phyloP scores from a whole-genome alignment of 35 echinoderm and acorn worm genomes.

The Strongylocentrotus purpuratus region DNA sequence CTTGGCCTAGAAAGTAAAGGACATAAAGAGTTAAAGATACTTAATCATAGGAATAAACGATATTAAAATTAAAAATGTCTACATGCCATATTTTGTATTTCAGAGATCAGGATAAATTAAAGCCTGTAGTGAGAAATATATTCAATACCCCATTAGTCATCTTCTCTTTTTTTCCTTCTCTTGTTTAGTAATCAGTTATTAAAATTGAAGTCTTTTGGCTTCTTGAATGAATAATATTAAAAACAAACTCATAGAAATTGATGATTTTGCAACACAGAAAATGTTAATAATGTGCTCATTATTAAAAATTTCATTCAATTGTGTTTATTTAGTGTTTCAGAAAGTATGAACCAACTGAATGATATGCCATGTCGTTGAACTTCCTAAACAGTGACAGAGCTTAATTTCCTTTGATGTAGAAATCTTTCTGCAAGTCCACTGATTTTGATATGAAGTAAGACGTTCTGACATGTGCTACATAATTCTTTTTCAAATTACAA shows the following conservation, averaged over 20 bases:
- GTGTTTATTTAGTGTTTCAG: not conserved
- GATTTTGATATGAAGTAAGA: too few species aligned
- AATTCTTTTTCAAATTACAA: too few species aligned
- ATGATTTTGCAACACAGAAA: not conserved
- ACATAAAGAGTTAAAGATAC: not conserved
- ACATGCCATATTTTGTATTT: too few species aligned
- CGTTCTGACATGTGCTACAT: too few species aligned
- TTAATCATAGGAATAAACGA: not conserved
- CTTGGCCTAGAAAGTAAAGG: not conserved
- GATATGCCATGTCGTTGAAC: not conserved
- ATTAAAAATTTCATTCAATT: not conserved
- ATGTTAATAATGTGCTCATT: too few species aligned
- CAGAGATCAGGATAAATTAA: too few species aligned
- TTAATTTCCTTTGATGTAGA: not conserved
- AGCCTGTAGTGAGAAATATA: too few species aligned
- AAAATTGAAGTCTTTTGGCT: not conserved
- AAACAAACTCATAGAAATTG: not conserved
- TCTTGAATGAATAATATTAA: not conserved
- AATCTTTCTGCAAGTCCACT: too few species aligned
- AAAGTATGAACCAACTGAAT: not conserved
- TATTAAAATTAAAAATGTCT: too few species aligned
- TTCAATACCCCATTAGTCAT: too few species aligned
- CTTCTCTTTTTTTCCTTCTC: too few species aligned
- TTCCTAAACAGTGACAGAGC: not conserved
- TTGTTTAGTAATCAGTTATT: too few species aligned